phyloP scores from a whole-genome alignment of 2,113 vertebrate genomes.

The Corvus cornix region DNA sequence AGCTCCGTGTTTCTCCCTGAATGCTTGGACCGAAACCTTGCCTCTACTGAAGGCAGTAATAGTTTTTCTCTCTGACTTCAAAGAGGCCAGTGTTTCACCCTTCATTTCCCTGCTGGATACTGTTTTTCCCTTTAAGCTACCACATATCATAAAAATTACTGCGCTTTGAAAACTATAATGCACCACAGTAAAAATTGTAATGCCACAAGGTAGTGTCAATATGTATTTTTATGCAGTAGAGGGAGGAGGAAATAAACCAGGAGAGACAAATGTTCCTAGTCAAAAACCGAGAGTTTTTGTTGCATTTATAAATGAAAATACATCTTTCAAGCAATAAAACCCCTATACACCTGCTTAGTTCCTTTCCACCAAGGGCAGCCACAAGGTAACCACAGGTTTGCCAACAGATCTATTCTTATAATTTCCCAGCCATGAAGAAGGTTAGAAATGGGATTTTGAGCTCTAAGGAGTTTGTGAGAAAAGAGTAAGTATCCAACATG shows the following conservation, averaged over 20 bases:
- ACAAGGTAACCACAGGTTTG: background rate
- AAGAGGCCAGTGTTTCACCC: background rate
- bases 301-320: background rate
- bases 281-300: background rate
- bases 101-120: constrained; percentile 24
- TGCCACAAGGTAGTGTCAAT: constrained; percentile 28
- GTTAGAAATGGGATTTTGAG: background rate
- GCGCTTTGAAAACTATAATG: background rate
- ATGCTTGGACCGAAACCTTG: background rate
- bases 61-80: constrained; percentile 26
- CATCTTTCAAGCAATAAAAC: background rate
- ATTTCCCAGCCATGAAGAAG: background rate
- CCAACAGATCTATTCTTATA: background rate
- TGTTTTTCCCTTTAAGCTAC: constrained; percentile 31
- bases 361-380: background rate
- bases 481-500: background rate
- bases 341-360: background rate
- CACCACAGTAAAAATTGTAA: background rate
- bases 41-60: constrained; percentile 2
- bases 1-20: constrained; percentile 9
- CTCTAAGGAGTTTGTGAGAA: background rate
- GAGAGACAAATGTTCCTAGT: background rate
- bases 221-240: background rate
- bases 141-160: background rate
- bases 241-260: constrained; percentile 1